Conservation (phyloP, 2,113 vertebrate genomes). For the Rhabdomys dilectus region DNA sequence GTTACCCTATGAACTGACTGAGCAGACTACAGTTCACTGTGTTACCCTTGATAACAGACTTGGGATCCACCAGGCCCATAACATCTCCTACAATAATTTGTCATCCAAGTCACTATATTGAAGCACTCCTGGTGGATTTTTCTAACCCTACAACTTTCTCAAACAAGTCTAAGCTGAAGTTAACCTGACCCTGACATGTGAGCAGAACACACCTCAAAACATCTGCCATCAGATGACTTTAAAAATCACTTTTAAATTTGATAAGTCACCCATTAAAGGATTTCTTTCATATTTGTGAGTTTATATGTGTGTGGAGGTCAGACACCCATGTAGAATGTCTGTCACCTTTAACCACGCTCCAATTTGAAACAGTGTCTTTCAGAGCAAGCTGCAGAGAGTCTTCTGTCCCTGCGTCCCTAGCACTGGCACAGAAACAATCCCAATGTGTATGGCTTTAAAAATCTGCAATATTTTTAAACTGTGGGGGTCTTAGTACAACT, state of each 20-base stretch:
- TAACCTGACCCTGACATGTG: neutral
- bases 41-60: neutral
- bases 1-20: neutral
- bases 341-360: neutral
- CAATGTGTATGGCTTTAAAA: neutral
- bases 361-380: neutral
- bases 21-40: neutral
- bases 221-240: neutral
- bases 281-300: neutral
- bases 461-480: neutral
- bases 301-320: neutral
- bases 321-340: neutral
- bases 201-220: slow-evolving; percentile 15
- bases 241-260: neutral
- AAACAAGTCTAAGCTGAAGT: neutral
- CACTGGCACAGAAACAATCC: neutral
- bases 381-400: too few species aligned
- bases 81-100: neutral
- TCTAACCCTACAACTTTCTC: slow-evolving; percentile 21
- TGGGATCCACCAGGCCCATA: neutral
- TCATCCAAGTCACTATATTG: slow-evolving; percentile 7
- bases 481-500: neutral
- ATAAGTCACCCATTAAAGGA: neutral
- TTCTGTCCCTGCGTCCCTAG: neutral
- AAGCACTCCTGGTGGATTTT: slow-evolving; percentile 1